Evolutionary conservation across 2,888 invertebrate genomes (phyloP).

Genomic region (Chrysolina oricalcia): DNA sequence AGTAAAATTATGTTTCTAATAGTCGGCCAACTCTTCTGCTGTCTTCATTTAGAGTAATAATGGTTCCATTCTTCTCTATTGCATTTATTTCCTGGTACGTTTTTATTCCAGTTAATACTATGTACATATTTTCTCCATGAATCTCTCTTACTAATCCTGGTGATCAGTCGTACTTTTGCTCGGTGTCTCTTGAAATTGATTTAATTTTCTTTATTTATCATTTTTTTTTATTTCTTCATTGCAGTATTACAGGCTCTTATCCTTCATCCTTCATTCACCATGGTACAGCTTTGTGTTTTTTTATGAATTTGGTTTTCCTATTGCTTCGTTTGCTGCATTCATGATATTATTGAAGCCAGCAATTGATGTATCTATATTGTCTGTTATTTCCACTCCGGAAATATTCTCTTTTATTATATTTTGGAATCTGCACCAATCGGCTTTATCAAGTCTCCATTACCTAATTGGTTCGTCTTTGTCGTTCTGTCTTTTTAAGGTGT

Average conservation of each 20-base stretch:
- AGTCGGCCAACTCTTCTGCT: not conserved
- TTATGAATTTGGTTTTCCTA: slow-evolving; percentile 17
- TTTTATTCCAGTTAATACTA: slow-evolving; percentile 12
- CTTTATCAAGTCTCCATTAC: slow-evolving; percentile 12
- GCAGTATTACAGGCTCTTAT: not conserved
- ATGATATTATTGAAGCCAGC: no score
- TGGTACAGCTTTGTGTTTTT: slow-evolving; percentile 21
- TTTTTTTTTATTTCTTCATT: slow-evolving; percentile 9
- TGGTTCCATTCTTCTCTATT: slow-evolving; percentile 16
- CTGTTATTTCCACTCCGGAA: no score
- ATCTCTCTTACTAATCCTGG: slow-evolving; percentile 17
- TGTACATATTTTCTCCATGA: slow-evolving; percentile 23
- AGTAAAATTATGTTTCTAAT: no score
- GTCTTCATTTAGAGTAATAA: slow-evolving; percentile 2
- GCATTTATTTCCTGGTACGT: no score
- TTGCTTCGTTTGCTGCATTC: no score
- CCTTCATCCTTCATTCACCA: no score
- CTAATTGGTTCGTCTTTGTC: no score
- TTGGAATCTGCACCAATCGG: not conserved
- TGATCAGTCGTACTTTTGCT: slow-evolving; percentile 17
- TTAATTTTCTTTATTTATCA: not conserved
- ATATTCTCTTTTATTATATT: slow-evolving; percentile 2
- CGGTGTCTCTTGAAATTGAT: no score
- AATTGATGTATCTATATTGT: no score
- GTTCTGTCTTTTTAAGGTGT: no score